These are phyloP conservation scores for Vicugna pacos DNA, from an alignment of 2,113 vertebrate genomes.

Conservation along the genomic window DNA sequence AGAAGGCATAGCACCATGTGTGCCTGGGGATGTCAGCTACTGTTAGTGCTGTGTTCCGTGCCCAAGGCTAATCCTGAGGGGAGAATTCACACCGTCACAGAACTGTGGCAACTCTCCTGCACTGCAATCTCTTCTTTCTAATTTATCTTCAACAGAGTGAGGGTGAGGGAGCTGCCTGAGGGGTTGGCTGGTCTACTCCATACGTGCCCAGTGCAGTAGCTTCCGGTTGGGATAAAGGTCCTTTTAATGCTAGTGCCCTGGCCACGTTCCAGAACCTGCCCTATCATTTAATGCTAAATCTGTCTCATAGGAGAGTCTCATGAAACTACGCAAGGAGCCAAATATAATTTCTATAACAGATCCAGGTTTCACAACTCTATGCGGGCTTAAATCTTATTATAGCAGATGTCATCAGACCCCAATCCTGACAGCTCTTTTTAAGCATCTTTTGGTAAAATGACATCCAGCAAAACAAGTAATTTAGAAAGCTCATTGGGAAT, in stretches of 20 bases:
- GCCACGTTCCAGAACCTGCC: constrained; percentile 28
- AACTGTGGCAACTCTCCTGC: not conserved
- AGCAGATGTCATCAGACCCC: constrained; percentile 58
- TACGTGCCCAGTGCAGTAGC: not conserved
- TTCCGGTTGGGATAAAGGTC: constrained; percentile 57
- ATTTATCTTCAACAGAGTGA: constrained; percentile 1
- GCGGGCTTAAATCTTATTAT: constrained; percentile 56
- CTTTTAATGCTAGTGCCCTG: constrained; percentile 14
- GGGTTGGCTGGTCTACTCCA: not conserved
- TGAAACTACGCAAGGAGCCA: constrained; percentile 63
- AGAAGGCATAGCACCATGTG: not conserved
- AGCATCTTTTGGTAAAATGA: constrained; percentile 67
- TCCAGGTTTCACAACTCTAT: constrained; percentile 66
- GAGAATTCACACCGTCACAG: not conserved
- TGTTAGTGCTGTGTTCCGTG: not conserved
- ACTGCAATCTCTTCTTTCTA: not conserved
- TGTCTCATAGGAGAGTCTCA: constrained; percentile 59
- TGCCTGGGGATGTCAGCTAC: not conserved
- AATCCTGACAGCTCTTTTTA: constrained; percentile 67
- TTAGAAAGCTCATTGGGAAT: constrained; percentile 64
- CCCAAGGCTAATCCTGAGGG: not conserved
- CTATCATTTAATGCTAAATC: constrained; percentile 42
- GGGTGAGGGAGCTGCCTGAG: not conserved
- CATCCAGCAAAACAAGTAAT: constrained; percentile 57
- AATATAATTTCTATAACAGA: constrained; percentile 64